Evolutionary conservation across 2,888 invertebrate genomes (phyloP), one percentile per base, ranked within the genome.

Genomic region (Drosophila limbata): DNA sequence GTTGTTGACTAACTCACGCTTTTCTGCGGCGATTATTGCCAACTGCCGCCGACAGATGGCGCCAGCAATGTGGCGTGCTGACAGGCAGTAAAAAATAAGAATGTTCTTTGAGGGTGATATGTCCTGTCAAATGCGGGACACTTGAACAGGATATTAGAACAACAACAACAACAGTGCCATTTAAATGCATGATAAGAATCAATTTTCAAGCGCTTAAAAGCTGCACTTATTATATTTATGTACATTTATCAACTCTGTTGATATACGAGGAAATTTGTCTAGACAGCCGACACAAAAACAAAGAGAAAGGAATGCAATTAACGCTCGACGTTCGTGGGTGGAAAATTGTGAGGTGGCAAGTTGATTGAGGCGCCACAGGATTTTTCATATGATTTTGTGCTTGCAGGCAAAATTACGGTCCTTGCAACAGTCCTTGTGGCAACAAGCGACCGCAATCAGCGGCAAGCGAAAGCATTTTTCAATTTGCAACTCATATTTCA

Each of bases 71-170:
- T 57, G 72, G 86, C 71, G 74, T 73, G 86, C 42, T 45, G 42
- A 62, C 65, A 67, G 33, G 75, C 79, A 69, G 52, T 79, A 75
- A 75, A 62, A 47, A 5, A 28, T 28, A 28, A 8, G 25, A 17
- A 11, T 9, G 3, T 10, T 15, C 8, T 19, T 4, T 44, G 19
- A 11, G 17, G 19, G 19, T 25, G 62, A 25, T 31, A 28, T 10
- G 28, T 28, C 17, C 39, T 44, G 31, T 31, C 44, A 42, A 33
- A 8, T 33, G 19, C 50, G 35, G 37, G 11, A 59, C 77, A 83
- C 77, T 83, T 79, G 72, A 77, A 71, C 81, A 81, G 84, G 79
- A 86, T 81, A 86, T 84, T 79, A 55, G 62, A 75, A 78, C 73
- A 42, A 76, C 68, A 67, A 69, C 79, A 73, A 60, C 63, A 35